Percentiles rank a stretch among this genome's conserved stretches.
These are phyloP conservation scores for Brachionus plicatilis DNA, from an alignment of 1,140 invertebrate genomes.

Conservation along the genomic window DNA sequence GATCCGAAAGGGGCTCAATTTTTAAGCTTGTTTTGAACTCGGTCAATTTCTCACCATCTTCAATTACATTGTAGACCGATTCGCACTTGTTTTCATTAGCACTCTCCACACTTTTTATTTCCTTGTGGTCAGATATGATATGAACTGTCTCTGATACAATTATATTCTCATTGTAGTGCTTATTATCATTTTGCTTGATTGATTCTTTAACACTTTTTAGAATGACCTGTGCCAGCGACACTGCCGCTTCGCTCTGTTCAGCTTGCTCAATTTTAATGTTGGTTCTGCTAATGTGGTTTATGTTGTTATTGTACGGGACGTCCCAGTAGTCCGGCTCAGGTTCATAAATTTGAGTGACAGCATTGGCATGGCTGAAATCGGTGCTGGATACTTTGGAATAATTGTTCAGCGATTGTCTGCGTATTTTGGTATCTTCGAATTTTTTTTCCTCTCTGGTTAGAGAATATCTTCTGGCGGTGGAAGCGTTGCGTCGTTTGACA, in stretches of 20 bases:
- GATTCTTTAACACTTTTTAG: constrained; percentile 15
- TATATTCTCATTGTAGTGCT: neutral
- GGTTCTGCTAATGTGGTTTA: neutral
- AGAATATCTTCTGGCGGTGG: neutral
- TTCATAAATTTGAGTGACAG: neutral
- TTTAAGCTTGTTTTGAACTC: constrained; percentile 11
- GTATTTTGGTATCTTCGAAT: neutral
- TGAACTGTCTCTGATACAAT: neutral
- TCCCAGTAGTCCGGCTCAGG: constrained; percentile 26
- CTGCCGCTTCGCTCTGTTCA: neutral
- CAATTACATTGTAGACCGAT: neutral
- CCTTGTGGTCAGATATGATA: neutral
- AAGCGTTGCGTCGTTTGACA: neutral
- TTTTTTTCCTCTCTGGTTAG: neutral
- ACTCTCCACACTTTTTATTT: neutral
- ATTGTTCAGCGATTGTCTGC: neutral
- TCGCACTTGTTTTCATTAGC: neutral
- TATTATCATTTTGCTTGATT: neutral
- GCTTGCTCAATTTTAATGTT: neutral
- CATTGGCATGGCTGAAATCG: neutral
- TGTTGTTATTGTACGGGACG: neutral
- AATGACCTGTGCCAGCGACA: neutral
- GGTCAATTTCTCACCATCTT: neutral
- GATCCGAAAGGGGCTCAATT: neutral
- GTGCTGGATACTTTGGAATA: neutral